phyloP scores from a whole-genome alignment of 2,113 vertebrate species.

The Leiothrix lutea region DNA sequence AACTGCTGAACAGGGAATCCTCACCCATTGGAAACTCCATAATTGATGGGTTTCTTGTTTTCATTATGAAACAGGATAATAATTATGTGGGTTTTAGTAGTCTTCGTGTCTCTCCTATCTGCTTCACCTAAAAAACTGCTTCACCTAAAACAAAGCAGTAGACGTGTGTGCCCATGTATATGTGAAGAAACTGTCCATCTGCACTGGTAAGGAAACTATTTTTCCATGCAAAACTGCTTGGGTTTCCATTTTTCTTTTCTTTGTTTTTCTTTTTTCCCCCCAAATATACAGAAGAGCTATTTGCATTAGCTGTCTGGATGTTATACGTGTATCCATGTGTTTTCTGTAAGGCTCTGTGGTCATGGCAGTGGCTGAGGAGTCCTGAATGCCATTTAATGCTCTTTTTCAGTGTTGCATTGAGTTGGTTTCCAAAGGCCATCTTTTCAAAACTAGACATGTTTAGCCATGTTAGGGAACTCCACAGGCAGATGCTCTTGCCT shows the following conservation, averaged over 20 bases:
- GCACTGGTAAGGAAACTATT: background rate
- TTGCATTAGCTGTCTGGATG: background rate
- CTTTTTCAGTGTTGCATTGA: background rate
- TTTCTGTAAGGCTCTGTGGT: background rate
- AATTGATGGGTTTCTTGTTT: background rate
- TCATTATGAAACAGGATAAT: background rate
- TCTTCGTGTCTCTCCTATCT: background rate
- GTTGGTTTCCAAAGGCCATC: background rate
- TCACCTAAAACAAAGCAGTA: background rate
- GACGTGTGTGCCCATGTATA: background rate
- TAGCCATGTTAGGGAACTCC: background rate
- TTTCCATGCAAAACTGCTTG: background rate
- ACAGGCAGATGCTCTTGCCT: constrained; percentile 14
- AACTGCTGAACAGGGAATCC: background rate
- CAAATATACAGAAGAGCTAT: background rate
- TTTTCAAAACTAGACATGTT: background rate
- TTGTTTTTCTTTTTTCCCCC: too few relatives aligned
- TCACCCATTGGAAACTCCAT: background rate
- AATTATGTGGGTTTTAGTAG: background rate
- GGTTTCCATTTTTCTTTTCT: background rate
- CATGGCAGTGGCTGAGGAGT: background rate
- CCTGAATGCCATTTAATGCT: background rate
- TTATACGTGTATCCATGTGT: background rate
- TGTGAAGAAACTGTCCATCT: background rate
- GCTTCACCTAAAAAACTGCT: background rate